Percentiles rank a stretch among this genome's conserved stretches.
Evolutionary conservation across 2,888 invertebrate species (phyloP).

Genomic region (Cantharis flavilabris): DNA sequence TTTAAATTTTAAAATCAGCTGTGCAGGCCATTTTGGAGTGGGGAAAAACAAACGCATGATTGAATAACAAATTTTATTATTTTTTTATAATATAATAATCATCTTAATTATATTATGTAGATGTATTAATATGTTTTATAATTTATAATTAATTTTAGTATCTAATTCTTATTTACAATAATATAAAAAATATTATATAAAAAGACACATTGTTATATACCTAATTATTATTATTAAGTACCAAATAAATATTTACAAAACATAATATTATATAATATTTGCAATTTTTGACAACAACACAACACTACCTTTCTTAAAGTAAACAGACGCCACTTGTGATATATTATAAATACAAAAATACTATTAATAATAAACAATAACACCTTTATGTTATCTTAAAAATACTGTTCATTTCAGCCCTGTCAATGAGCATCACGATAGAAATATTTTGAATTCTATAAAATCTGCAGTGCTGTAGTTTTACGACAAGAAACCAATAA

Average conservation of each 20-base stretch:
- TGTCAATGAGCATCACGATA: neutral
- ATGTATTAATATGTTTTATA: neutral
- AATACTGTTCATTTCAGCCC: neutral
- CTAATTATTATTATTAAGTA: neutral
- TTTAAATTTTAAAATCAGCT: too few species aligned
- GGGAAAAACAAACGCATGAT: too few species aligned
- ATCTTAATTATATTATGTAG: neutral
- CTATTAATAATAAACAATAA: neutral
- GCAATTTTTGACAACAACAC: neutral
- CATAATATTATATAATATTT: neutral
- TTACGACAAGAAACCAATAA: neutral
- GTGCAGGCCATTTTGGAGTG: too few species aligned
- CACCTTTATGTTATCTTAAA: neutral
- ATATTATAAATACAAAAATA: neutral
- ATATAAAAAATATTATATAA: neutral
- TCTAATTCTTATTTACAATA: neutral
- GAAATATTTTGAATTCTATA: neutral
- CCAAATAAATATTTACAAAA: neutral
- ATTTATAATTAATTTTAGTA: neutral
- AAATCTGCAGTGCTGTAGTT: neutral
- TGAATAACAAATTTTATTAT: neutral
- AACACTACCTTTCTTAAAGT: neutral
- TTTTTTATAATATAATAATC: neutral
- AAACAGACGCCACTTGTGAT: neutral
- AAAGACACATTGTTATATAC: neutral